phyloP scores from a whole-genome alignment of 2,797 vertebrate species.

The Sebastiscus tertius region DNA sequence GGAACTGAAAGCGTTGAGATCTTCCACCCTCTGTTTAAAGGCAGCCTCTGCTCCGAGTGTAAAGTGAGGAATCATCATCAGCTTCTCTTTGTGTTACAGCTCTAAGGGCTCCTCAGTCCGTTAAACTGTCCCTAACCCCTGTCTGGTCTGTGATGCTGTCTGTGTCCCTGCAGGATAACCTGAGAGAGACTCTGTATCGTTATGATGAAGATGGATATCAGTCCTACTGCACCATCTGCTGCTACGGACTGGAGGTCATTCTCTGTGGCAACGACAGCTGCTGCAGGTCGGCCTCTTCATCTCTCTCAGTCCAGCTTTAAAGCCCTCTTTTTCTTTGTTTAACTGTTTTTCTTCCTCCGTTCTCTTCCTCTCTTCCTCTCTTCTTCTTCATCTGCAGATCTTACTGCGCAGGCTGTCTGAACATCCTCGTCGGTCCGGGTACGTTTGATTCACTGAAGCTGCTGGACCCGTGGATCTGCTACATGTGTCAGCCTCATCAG shows the following conservation, averaged over 20 bases:
- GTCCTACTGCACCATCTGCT: constrained; percentile 86
- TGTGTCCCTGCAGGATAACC: constrained; percentile 71
- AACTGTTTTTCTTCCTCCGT: not conserved
- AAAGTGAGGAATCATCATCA: constrained; percentile 65
- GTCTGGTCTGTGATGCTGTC: not conserved
- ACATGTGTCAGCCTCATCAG: constrained; percentile 86
- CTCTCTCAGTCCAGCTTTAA: not conserved
- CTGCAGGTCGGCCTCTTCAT: constrained; percentile 69
- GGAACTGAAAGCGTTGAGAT: constrained; percentile 54
- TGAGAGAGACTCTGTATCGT: constrained; percentile 78
- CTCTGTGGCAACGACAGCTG: constrained; percentile 83
- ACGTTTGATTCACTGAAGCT: constrained; percentile 82
- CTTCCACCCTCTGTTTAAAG: constrained; percentile 82
- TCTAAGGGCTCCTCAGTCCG: not conserved
- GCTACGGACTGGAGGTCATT: constrained; percentile 82
- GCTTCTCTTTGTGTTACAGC: not conserved
- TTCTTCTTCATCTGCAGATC: constrained; percentile 78
- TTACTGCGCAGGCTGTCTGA: constrained; percentile 91
- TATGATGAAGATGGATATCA: constrained; percentile 86
- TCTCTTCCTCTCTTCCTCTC: not conserved
- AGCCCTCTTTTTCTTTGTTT: too few species aligned
- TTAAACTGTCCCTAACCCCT: not conserved
- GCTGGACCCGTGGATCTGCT: constrained; percentile 95
- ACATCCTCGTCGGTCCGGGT: constrained; percentile 86
- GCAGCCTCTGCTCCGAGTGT: constrained; percentile 80